phyloP scores from a whole-genome alignment of 2,888 invertebrate genomes.

The Diarsia dahlii region DNA sequence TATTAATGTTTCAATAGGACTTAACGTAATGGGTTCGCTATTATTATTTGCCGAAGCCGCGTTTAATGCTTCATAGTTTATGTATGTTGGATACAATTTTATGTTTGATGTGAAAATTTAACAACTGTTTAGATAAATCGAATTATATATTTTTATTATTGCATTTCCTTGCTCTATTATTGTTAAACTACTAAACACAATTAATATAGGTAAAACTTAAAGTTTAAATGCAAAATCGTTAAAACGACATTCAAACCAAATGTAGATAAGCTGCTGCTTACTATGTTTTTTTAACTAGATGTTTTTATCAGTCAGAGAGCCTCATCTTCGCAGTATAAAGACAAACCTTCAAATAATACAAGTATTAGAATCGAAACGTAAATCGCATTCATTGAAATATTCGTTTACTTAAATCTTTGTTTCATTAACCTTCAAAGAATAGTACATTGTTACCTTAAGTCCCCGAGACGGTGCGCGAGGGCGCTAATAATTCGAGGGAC shows the following conservation, averaged over 20 bases:
- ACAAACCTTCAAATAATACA: not conserved
- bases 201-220: too few relatives aligned
- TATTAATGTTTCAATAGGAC: conserved; percentile 35
- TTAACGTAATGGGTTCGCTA: conserved; percentile 40
- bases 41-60: conserved; percentile 24
- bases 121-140: not conserved
- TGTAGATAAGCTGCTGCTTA: not conserved
- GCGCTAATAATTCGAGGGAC: too few relatives aligned
- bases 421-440: conserved; percentile 10
- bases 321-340: not conserved
- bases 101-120: not conserved
- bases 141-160: not conserved
- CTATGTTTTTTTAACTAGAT: not conserved
- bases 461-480: too few relatives aligned
- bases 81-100: conserved; percentile 1
- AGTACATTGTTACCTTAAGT: too few relatives aligned
- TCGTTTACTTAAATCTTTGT: not conserved
- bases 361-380: not conserved
- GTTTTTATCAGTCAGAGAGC: not conserved
- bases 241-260: not conserved
- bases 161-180: not conserved
- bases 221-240: not conserved
- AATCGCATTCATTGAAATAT: not conserved
- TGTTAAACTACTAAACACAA: not conserved
- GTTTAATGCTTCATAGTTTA: conserved; percentile 23